Base-by-base conservation (phyloP, 2,797 vertebrate species). In the Lepus oiostolus region DNA sequence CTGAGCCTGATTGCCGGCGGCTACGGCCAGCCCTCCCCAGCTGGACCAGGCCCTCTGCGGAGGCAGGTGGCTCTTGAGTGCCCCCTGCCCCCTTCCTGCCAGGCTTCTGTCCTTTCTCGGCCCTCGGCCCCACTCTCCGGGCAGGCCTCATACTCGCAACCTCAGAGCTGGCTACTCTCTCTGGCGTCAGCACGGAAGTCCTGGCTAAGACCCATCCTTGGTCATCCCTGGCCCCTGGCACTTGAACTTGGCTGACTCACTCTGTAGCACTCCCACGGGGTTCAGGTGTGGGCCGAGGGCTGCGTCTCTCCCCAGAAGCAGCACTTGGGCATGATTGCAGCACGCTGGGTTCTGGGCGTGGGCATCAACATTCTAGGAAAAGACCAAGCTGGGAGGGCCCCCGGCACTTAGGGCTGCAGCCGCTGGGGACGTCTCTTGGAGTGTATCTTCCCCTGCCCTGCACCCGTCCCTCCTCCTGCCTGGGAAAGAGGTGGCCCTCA, bases 31-130 rank as follows among this genome's bases (percentile, higher is more conserved):
- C 52, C 26, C 19, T 54, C 17, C 7, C 38, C 76, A 4, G 38
- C 24, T 0, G 4, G n/a, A 1, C 19, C 50, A 2, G 70, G 74
- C 17, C 68, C 28, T 14, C 60, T 50, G 38, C 38, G 9, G 62
- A 38, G 42, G 30, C 65, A 60, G 42, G 77, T 62, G 65, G 30
- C 54, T 32, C 38, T 74, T 32, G 4, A 4, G 0, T 14, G 22
- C 38, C 19, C 50, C 19, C 79, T 79, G 58, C 16, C 35, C 58
- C 67, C 11, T 70, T 86, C 28, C 74, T 32, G 54, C 65, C 32
- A 60, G 21, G n/a, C 10, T 65, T 50, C 60, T 80, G 82, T 42
- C 17, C 22, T 90, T 67, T 65, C 75, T 11, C 19, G 68, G 28
- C 4, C 65, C n/a, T 30, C 26, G 32, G 19, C 9, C 8, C 9